Base-by-base conservation (phyloP, 2,888 invertebrate species). In the Choreutis nemorana region DNA sequence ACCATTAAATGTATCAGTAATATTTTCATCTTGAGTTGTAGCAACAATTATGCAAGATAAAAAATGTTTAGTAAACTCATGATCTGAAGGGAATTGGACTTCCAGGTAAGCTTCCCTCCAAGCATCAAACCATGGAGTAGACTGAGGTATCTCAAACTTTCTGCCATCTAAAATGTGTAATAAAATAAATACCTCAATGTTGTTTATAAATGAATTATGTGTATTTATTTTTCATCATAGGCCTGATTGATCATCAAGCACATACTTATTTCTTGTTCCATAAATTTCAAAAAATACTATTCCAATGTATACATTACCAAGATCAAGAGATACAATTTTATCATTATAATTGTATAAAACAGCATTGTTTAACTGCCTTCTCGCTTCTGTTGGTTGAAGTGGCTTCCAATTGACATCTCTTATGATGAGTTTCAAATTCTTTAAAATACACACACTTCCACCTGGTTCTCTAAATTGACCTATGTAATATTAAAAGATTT, bases 21-120 rank as follows among this genome's bases (percentile, higher is more conserved):
- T 90, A 75, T 87, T 86, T 1, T 86, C 83, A 61, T 91, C 91
- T 16, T 81, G 70, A 16, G 89, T 85, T 12, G 88, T 86, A 11
- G 87, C 82, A 8, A 90, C 87, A 46, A 93, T 82, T 50, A 93
- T 83, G 58, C 94, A 94, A 8, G 90, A 90, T 29, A 94, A 58
- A 53, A 90, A 90, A 64, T 94, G 94, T 52, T 91, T 91, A 0
- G 95, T 90, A 55, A 95, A 98, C 71, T 99, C 99, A 79, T 98
- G 97, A 55, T 98, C 97, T 3, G 91, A 89, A 10, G 92, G 91
- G 59, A 90, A 91, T 56, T 93, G 88, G 34, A 94, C 87, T 52
- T 89, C 87, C 24, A 95, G 79, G 65, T 97, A 97, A 14, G 90
- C 90, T 47, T 95, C 94, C 48, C 96, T 83, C 93, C 96, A 98